Conservation (phyloP, 2,797 vertebrate genomes). For the Falco peregrinus region DNA sequence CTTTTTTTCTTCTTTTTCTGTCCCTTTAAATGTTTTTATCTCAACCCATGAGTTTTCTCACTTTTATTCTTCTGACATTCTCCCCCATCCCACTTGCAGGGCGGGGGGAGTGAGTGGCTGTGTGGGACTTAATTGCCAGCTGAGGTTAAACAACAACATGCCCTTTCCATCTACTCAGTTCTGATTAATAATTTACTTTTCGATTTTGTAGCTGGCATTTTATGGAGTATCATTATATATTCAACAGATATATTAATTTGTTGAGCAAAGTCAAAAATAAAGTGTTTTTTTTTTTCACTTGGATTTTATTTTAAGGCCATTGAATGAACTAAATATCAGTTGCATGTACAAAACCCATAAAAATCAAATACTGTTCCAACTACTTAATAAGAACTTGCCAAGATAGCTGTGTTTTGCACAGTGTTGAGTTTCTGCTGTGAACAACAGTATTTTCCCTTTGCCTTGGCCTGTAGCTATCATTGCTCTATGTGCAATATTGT, state of each 20-base stretch:
- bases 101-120: no score
- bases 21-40: no score
- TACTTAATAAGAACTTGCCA: not conserved
- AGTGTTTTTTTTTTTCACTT: not conserved
- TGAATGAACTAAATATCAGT: not conserved
- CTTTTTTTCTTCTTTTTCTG: no score
- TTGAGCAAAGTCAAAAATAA: not conserved
- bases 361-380: not conserved
- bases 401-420: not conserved
- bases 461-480: not conserved
- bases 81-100: no score
- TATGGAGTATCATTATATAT: not conserved
- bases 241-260: not conserved
- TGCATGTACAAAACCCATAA: not conserved
- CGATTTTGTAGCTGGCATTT: not conserved
- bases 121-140: no score
- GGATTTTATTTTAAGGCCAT: not conserved
- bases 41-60: no score
- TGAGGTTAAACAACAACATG: no score
- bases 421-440: not conserved
- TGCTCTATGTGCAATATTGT: not conserved
- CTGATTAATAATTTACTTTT: not conserved
- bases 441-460: not conserved
- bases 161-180: not conserved
- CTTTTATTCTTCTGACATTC: no score